Evolutionary conservation across 2,113 vertebrate species (phyloP), one percentile per base, ranked within the genome.

Genomic region (Oncorhynchus nerka): DNA sequence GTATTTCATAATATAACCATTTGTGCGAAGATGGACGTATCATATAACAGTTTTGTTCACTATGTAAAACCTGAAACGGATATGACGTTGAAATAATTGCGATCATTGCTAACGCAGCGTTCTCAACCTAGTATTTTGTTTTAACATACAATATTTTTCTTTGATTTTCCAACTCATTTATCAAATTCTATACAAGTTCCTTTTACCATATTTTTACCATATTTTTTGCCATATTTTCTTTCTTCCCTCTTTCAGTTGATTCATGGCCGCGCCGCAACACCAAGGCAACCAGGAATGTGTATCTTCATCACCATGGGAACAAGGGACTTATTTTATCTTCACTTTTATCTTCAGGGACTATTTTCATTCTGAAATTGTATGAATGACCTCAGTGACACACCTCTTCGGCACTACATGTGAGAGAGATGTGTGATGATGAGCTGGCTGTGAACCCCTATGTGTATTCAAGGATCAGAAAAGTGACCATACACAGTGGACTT

Each of bases 211-310:
- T 92, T 88, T 51, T 49, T 28, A 28, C 28, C 28, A 28, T 28
- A 28, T 28, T 28, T 28, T 28, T 89, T 90, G 90, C 92, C 91
- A 89, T 89, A 90, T 93, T 93, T 94, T 89, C 77, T 85, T 90
- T 93, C 39, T 34, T 34, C 6, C 34, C 71, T 24, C 32, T 97
- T 96, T 94, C 95, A 97, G 96, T 97, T 97, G 95, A 97, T 87
- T 83, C 92, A 92, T 91, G 92, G 90, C 93, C 93, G 94, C 15
- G 16, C 51, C 19, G 51, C 51, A 55, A 84, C 93, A 89, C 91
- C 89, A 92, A 94, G 91, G 93, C 90, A 94, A 90, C 91, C 94
- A 87, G 80, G 95, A 95, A 95, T 94, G 94, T 89, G 93, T 95
- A 93, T 19, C 91, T 88, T 91, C 94, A 90, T 95, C 95, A 92